Conservation (phyloP, 2,888 invertebrate genomes). For the Cerastis rubricosa region DNA sequence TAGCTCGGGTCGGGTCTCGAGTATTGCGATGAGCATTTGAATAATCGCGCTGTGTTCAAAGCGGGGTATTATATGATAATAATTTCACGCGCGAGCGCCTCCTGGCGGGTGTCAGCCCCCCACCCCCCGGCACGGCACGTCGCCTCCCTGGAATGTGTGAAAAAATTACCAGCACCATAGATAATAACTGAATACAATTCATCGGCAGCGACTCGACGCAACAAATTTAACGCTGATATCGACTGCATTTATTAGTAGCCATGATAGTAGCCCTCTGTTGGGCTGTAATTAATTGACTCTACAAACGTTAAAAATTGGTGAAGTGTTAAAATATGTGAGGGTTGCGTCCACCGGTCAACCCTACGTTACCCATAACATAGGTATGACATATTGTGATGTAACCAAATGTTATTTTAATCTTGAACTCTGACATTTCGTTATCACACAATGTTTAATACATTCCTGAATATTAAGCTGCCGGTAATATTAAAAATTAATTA, state of each 20-base stretch:
- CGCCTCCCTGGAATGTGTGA: slow-evolving; percentile 85
- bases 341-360: slow-evolving; percentile 62
- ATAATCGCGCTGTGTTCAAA: slow-evolving; percentile 87
- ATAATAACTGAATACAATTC: slow-evolving; percentile 69
- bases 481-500: slow-evolving; percentile 41
- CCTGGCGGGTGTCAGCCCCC: slow-evolving; percentile 76
- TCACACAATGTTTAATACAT: slow-evolving; percentile 57
- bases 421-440: slow-evolving; percentile 61
- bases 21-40: slow-evolving; percentile 86
- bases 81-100: slow-evolving; percentile 88
- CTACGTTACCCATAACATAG: slow-evolving; percentile 54
- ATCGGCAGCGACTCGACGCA: slow-evolving; percentile 64
- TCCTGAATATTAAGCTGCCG: slow-evolving; percentile 42
- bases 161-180: slow-evolving; percentile 78
- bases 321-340: slow-evolving; percentile 79
- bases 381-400: slow-evolving; percentile 64
- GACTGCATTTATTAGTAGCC: slow-evolving; percentile 72
- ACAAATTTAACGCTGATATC: slow-evolving; percentile 76
- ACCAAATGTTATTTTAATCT: slow-evolving; percentile 63
- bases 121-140: slow-evolving; percentile 73
- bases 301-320: slow-evolving; percentile 83
- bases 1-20: slow-evolving; percentile 65
- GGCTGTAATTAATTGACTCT: slow-evolving; percentile 85
- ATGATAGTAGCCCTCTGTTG: slow-evolving; percentile 70
- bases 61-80: slow-evolving; percentile 90